Percentiles rank a stretch among this genome's conserved stretches.
Conservation (phyloP, 2,888 invertebrate species). For the Phlogophora meticulosa region DNA sequence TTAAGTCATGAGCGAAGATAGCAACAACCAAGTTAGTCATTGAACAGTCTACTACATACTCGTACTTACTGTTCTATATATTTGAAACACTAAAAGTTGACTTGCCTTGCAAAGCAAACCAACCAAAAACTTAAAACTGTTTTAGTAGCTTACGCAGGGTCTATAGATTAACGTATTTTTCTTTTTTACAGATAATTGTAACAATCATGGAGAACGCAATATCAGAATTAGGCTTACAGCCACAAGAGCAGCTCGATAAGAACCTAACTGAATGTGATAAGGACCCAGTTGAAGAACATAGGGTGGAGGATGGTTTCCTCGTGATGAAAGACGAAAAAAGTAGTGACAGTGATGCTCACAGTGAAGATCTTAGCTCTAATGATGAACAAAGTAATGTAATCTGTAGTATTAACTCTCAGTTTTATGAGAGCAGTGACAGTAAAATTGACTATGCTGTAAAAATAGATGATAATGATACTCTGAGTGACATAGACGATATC, state of each 20-base stretch:
- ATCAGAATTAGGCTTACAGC: slow-evolving; percentile 50
- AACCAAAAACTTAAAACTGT: not conserved
- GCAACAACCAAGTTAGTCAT: slow-evolving; percentile 25
- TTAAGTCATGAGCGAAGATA: slow-evolving; percentile 48
- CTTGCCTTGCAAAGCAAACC: not conserved
- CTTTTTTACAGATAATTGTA: slow-evolving; percentile 72
- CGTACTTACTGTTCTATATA: no score
- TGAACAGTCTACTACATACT: slow-evolving; percentile 16
- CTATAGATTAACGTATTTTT: slow-evolving; percentile 4
- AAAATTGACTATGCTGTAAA: slow-evolving; percentile 88
- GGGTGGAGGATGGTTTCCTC: slow-evolving; percentile 72
- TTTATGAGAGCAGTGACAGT: slow-evolving; percentile 90
- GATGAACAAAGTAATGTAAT: slow-evolving; percentile 85
- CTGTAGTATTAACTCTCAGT: slow-evolving; percentile 86
- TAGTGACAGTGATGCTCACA: slow-evolving; percentile 85
- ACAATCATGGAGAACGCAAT: slow-evolving; percentile 74
- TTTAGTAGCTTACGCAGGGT: no score
- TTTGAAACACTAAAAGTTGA: slow-evolving; percentile 6
- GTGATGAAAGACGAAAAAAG: slow-evolving; percentile 81
- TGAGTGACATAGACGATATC: slow-evolving; percentile 90
- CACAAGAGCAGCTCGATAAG: slow-evolving; percentile 55
- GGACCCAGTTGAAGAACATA: slow-evolving; percentile 64
- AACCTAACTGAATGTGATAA: slow-evolving; percentile 63
- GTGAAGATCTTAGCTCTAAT: slow-evolving; percentile 85
- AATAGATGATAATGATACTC: slow-evolving; percentile 88